phyloP scores from a whole-genome alignment of 2,797 vertebrate genomes.

The Arrhamphus sclerolepis region DNA sequence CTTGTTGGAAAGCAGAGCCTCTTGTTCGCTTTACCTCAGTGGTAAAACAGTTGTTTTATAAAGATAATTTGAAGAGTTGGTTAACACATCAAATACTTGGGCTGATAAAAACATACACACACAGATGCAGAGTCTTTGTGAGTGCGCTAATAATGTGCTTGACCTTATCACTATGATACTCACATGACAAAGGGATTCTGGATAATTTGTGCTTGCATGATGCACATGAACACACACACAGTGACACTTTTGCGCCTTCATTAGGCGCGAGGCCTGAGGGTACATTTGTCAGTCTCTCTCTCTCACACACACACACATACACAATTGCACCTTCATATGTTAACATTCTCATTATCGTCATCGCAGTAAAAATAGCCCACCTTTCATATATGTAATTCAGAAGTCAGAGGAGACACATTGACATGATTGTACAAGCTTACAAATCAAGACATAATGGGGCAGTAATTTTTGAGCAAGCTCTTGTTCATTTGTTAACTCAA shows the following conservation, averaged over 20 bases:
- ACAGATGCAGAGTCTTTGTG: background rate
- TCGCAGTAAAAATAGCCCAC: slow-evolving; percentile 59
- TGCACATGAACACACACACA: slow-evolving; percentile 28
- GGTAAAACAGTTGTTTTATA: slow-evolving; percentile 36
- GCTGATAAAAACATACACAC: slow-evolving; percentile 1
- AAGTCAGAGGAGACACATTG: slow-evolving; percentile 38
- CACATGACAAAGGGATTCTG: slow-evolving; percentile 50
- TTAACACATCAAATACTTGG: slow-evolving; percentile 12
- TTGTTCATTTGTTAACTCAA: slow-evolving; percentile 45
- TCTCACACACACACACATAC: background rate
- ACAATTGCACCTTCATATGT: slow-evolving; percentile 8
- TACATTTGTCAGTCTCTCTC: slow-evolving; percentile 14
- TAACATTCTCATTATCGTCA: slow-evolving; percentile 52
- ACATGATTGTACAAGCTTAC: slow-evolving; percentile 63
- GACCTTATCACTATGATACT: slow-evolving; percentile 70
- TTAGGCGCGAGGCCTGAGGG: slow-evolving; percentile 32
- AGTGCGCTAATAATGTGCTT: slow-evolving; percentile 47
- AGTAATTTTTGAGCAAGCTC: slow-evolving; percentile 59
- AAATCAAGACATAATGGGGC: slow-evolving; percentile 70
- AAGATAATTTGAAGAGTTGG: slow-evolving; percentile 26
- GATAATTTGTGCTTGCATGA: slow-evolving; percentile 59
- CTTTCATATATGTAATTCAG: slow-evolving; percentile 58
- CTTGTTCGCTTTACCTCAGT: slow-evolving; percentile 46
- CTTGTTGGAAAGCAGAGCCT: slow-evolving; percentile 23
- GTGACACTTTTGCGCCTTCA: slow-evolving; percentile 43